Evolutionary conservation across 2,797 vertebrate genomes (phyloP), one percentile per base, ranked within the genome.

Genomic region (Graptemys geographica): DNA sequence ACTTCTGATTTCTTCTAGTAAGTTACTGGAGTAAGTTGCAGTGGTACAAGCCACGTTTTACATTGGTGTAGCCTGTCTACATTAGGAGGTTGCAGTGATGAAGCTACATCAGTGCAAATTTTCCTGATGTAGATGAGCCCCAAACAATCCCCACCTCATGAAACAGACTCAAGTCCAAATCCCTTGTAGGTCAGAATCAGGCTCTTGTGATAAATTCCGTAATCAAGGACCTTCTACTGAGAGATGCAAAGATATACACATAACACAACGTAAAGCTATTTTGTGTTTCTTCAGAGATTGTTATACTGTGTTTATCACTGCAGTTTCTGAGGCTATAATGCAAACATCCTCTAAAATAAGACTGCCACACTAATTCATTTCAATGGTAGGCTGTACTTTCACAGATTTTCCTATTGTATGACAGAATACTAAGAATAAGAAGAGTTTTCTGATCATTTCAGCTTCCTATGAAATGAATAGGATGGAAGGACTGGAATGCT

Each of bases 301-400:
- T 57, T 53, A 0, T 3, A 21, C 27, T 0, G 18, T 25, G 4
- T 23, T 19, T 31, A 0, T 0, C 12, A 47, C 86, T 81, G 33
- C 1, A 6, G 6, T n/a, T 81, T 81, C 76, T 85, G 33, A 37
- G 25, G 28, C 1, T 49, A 57, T 25, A 79, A 65, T 3, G n/a
- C 11, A 25, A 84, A 49, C 41, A 72, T 7, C 4, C 1, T 21
- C 28, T 31, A 21, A 88, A 52, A 4, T 31, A 18, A 93, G 69
- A 76, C 79, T 27, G 59, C 53, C 57, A 69, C 55, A 5, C 78
- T 80, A 53, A 86, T 65, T 78, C 59, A 87, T 55, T 55, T 57
- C 27, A 44, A 16, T 8, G 2, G 8, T 23, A 25, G 23, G 86
- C 2, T 3, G 28, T 79, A 56, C 51, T 15, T 21, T 3, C n/a